These are phyloP conservation scores for Platyrinchus mystaceus DNA, from an alignment of 2,797 vertebrate genomes.

Conservation along the genomic window DNA sequence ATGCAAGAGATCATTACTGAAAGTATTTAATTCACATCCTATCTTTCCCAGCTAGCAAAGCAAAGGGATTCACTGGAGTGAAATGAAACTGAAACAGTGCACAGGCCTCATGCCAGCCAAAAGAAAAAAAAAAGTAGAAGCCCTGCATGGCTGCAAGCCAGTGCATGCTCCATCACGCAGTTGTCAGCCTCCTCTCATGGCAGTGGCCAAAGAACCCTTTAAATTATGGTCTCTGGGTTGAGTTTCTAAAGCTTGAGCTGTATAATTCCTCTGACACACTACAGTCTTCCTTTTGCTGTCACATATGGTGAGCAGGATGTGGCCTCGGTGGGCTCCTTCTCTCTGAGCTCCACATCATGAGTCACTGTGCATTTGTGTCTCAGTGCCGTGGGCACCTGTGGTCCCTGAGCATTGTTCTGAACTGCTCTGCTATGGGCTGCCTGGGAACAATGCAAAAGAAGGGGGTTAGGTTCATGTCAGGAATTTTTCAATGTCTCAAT, in stretches of 20 bases:
- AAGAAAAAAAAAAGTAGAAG: neutral
- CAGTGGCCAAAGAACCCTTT: neutral
- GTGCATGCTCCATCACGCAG: neutral
- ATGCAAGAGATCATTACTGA: constrained; percentile 8
- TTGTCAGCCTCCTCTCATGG: neutral
- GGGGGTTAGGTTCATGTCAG: neutral
- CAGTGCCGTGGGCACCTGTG: fast-evolving
- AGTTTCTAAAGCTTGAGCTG: neutral
- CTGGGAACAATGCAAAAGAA: neutral
- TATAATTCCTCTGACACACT: neutral
- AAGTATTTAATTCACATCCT: neutral
- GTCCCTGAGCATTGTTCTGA: fast-evolving
- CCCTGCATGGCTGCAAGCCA: neutral
- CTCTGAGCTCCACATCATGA: neutral
- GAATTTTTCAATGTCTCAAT: neutral
- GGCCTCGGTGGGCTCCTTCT: neutral
- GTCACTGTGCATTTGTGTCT: neutral
- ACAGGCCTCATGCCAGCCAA: neutral
- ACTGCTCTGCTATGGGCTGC: neutral
- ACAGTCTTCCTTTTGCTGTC: neutral
- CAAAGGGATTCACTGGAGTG: neutral
- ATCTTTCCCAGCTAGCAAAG: neutral
- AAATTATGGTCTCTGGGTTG: neutral
- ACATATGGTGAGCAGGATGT: fast-evolving
- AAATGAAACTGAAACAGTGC: constrained; percentile 40